A percentile compares a stretch with the other conserved stretches of the same genome.
These are phyloP conservation scores for Callimorpha dominula DNA, from an alignment of 2,888 invertebrate species.

Conservation along the genomic window DNA sequence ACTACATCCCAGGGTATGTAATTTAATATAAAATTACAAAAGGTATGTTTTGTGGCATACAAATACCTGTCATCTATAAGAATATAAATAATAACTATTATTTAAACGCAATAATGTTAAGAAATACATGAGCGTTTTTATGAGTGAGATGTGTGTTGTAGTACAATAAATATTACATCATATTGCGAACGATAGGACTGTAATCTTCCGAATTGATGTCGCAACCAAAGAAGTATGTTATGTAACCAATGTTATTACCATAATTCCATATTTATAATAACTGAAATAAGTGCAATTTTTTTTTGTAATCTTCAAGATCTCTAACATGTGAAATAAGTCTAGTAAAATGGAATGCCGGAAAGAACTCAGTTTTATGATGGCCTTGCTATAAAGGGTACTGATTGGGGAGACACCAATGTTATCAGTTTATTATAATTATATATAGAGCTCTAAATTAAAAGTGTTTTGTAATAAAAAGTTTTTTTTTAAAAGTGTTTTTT, in stretches of 20 bases:
- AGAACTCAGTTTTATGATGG: constrained; percentile 30
- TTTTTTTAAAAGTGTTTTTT: constrained; percentile 36
- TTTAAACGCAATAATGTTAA: neutral
- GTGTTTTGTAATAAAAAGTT: constrained; percentile 37
- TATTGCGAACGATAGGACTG: neutral
- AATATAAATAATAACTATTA: neutral
- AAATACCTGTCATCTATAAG: no score
- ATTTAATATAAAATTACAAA: no score
- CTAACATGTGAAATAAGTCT: neutral
- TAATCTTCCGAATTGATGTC: neutral
- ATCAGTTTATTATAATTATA: constrained; percentile 34
- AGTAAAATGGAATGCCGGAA: neutral
- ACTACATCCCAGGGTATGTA: no score
- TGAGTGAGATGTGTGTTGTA: no score
- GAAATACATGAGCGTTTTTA: neutral
- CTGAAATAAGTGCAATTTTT: neutral
- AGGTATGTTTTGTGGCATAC: no score
- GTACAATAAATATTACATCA: neutral
- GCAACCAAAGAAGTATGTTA: neutral
- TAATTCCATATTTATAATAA: neutral
- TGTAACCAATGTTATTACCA: neutral
- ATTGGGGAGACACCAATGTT: constrained; percentile 47
- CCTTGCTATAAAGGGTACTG: constrained; percentile 27
- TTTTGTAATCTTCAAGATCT: neutral
- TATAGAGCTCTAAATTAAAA: constrained; percentile 42